phyloP scores from a whole-genome alignment of 1,140 invertebrate species.

The Drosophila miranda region DNA sequence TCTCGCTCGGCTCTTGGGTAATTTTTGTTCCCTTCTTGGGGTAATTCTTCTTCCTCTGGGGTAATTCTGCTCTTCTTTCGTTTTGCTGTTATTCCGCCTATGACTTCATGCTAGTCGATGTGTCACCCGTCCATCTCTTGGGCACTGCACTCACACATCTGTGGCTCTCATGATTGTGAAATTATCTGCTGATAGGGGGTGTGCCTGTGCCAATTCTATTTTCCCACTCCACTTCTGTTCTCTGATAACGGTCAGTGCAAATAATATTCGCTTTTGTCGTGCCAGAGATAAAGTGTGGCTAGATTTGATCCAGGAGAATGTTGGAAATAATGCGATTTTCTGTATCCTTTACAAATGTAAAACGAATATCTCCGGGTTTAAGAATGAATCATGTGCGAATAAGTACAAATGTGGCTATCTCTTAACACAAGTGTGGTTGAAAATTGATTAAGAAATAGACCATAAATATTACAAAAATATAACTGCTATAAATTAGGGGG shows the following conservation, averaged over 20 bases:
- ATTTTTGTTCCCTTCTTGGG: neutral
- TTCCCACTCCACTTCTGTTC: slow-evolving; percentile 13
- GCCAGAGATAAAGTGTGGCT: too few relatives aligned
- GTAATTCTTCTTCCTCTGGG: too few relatives aligned
- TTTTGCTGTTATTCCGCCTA: slow-evolving; percentile 7
- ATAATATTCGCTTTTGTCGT: neutral
- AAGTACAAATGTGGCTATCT: slow-evolving; percentile 18
- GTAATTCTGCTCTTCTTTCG: neutral
- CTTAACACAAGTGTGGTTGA: slow-evolving; percentile 2
- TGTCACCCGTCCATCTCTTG: slow-evolving; percentile 18
- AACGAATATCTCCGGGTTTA: too few relatives aligned
- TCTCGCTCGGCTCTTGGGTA: neutral
- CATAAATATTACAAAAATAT: slow-evolving; percentile 4
- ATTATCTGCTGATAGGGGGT: slow-evolving; percentile 12
- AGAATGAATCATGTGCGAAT: too few relatives aligned
- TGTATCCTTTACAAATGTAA: too few relatives aligned
- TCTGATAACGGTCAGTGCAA: slow-evolving; percentile 24
- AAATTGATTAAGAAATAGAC: slow-evolving; percentile 15
- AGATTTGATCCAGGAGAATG: too few relatives aligned
- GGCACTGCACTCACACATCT: slow-evolving; percentile 23
- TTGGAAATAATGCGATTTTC: too few relatives aligned
- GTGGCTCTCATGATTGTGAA: slow-evolving; percentile 5
- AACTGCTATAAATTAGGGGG: too few relatives aligned
- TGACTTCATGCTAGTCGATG: slow-evolving; percentile 37
- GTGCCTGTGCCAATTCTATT: slow-evolving; percentile 13